Conservation (phyloP, 2,888 invertebrate genomes). For the Hipparchia sbordonii region DNA sequence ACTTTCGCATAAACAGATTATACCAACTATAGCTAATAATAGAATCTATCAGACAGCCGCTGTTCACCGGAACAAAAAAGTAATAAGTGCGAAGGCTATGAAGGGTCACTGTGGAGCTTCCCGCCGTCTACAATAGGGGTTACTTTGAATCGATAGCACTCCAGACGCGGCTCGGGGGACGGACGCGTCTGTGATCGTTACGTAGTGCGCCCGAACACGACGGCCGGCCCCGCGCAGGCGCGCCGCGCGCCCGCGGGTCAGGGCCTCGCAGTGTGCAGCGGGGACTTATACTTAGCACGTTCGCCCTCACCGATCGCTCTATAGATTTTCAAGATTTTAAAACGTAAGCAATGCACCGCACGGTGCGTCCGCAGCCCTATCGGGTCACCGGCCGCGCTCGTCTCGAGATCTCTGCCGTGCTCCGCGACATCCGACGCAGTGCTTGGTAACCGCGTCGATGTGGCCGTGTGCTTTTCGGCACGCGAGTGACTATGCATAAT, state of each 20-base stretch:
- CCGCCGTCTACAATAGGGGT: slow-evolving; percentile 46
- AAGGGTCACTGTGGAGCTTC: slow-evolving; percentile 44
- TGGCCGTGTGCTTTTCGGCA: slow-evolving; percentile 24
- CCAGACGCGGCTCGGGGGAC: slow-evolving; percentile 71
- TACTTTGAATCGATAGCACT: slow-evolving; percentile 51
- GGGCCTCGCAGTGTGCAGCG: slow-evolving; percentile 74
- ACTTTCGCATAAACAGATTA: not conserved
- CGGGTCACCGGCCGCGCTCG: slow-evolving; percentile 14
- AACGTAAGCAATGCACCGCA: slow-evolving; percentile 34
- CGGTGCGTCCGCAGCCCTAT: slow-evolving; percentile 18
- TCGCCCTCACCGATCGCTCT: slow-evolving; percentile 52
- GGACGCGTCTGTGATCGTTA: slow-evolving; percentile 69
- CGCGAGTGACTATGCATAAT: slow-evolving; percentile 54
- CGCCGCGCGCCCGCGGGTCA: slow-evolving; percentile 71
- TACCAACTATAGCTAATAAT: slow-evolving; percentile 46
- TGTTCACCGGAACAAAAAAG: slow-evolving; percentile 22
- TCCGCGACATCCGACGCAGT: not conserved
- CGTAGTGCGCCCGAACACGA: slow-evolving; percentile 65
- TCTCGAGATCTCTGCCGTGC: not conserved
- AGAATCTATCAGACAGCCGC: slow-evolving; percentile 53
- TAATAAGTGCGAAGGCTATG: slow-evolving; percentile 16
- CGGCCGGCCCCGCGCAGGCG: slow-evolving; percentile 72
- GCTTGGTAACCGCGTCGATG: not conserved
- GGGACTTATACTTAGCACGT: slow-evolving; percentile 65
- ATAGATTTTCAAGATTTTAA: slow-evolving; percentile 37